Conservation (phyloP, 2,797 vertebrate species). For the Chelonia mydas region DNA sequence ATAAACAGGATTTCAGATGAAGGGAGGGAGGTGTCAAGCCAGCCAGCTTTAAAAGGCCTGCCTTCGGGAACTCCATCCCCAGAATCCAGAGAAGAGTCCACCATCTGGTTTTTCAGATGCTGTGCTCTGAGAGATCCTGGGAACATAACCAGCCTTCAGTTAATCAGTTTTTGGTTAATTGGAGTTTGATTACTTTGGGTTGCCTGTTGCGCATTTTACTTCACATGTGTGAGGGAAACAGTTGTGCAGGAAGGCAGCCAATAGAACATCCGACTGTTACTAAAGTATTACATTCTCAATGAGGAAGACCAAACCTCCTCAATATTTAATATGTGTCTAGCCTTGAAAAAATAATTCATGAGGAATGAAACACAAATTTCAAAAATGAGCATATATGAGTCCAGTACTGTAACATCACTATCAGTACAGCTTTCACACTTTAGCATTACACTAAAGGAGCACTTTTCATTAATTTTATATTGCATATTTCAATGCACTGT, state of each 20-base stretch:
- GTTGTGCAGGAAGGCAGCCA: background rate
- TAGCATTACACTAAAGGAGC: background rate
- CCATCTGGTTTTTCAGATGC: background rate
- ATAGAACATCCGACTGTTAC: background rate
- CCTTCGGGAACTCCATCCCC: background rate
- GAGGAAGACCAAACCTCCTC: background rate
- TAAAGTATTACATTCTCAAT: background rate
- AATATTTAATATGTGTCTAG: slow-evolving; percentile 24
- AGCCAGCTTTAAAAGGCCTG: background rate
- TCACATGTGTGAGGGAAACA: background rate
- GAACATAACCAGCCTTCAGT: background rate
- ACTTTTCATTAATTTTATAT: background rate
- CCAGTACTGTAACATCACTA: background rate
- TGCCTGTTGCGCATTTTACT: background rate
- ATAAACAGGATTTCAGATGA: background rate
- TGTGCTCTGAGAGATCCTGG: background rate
- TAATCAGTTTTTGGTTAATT: slow-evolving; percentile 9
- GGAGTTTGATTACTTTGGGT: slow-evolving; percentile 27
- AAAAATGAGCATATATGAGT: background rate
- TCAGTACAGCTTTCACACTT: background rate
- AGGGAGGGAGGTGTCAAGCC: background rate
- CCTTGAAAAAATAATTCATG: background rate
- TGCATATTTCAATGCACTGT: background rate
- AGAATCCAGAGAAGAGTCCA: background rate
- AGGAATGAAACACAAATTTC: background rate